Conservation (phyloP, 2,888 invertebrate species). For the Crepidodera aurea region DNA sequence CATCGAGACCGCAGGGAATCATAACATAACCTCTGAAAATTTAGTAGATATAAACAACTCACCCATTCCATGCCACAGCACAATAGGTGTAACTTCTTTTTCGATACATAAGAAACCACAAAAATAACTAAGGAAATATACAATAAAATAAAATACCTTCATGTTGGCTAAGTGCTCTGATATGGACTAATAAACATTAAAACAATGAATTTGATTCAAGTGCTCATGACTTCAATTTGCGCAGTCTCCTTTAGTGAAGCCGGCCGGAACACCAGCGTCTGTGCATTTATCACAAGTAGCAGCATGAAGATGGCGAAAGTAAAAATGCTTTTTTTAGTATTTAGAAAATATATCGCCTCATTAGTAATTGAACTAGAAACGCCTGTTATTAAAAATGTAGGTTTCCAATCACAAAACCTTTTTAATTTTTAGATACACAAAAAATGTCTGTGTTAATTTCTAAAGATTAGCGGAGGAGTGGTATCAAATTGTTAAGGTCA, state of each 20-base stretch:
- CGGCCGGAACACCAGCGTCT: background rate
- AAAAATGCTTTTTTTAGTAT: too few relatives aligned
- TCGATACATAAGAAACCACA: conserved; percentile 17
- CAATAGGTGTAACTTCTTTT: conserved; percentile 46
- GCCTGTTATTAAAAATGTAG: too few relatives aligned
- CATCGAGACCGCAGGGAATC: background rate
- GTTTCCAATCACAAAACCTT: too few relatives aligned
- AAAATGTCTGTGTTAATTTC: too few relatives aligned
- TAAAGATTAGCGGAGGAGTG: too few relatives aligned
- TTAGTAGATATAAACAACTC: conserved; percentile 50
- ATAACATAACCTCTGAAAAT: background rate
- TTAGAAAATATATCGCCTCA: too few relatives aligned
- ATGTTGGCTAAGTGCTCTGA: conserved; percentile 9
- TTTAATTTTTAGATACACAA: too few relatives aligned
- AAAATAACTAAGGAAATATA: conserved; percentile 19
- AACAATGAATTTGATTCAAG: background rate
- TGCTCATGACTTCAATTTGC: conserved; percentile 9
- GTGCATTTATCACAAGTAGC: background rate
- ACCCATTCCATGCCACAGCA: conserved; percentile 86
- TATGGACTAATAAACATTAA: conserved; percentile 10
- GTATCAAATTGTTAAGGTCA: too few relatives aligned
- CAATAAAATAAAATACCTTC: conserved; percentile 13
- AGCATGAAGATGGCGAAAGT: background rate
- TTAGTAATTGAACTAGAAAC: too few relatives aligned
- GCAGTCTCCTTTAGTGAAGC: conserved; percentile 22